Evolutionary conservation across 2,888 invertebrate species (phyloP).

Genomic region (Tenthredo mesomela): DNA sequence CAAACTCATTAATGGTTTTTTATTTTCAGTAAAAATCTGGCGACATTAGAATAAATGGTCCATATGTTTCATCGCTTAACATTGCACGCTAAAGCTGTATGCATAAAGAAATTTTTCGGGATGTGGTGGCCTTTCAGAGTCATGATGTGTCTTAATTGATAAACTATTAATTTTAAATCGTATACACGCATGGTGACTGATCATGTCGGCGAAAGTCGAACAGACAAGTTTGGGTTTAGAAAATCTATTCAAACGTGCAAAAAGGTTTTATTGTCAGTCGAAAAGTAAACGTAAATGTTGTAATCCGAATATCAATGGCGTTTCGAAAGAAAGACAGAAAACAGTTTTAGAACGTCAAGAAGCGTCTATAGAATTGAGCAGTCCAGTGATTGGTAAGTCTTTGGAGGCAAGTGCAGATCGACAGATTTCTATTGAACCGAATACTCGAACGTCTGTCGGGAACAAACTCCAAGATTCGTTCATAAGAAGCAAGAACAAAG

Average conservation of each 20-base stretch:
- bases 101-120: neutral
- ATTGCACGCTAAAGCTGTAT: neutral
- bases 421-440: neutral
- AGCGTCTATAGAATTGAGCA: neutral
- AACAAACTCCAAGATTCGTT: neutral
- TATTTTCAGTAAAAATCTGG: neutral
- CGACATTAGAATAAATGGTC: neutral
- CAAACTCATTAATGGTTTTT: neutral
- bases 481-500: conserved; percentile 8
- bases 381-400: neutral
- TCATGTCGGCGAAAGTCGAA: conserved; percentile 16
- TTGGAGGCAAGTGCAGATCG: neutral
- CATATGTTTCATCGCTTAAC: neutral
- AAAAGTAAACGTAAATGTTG: neutral
- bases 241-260: conserved; percentile 26
- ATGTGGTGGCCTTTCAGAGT: neutral
- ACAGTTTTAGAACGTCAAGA: neutral
- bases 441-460: neutral
- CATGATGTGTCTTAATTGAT: neutral
- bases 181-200: neutral
- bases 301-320: neutral
- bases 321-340: neutral
- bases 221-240: neutral
- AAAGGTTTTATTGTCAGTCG: neutral
- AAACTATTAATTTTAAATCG: neutral